Conservation (phyloP, 2,113 vertebrate species). For the Aegotheles bennettii region DNA sequence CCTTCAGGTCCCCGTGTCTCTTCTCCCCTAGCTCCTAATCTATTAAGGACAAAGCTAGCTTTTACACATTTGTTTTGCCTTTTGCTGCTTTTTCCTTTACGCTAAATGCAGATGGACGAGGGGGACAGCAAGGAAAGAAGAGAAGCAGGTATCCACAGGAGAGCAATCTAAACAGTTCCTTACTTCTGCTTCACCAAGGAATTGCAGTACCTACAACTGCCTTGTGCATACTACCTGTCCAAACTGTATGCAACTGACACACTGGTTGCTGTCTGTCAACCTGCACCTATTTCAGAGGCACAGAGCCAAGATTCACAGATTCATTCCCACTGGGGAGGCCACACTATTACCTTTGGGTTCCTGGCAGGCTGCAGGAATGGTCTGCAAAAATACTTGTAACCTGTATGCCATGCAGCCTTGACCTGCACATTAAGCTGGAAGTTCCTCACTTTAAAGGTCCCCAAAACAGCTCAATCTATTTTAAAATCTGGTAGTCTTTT, state of each 20-base stretch:
- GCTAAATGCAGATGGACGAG: not conserved
- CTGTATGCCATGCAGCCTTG: not conserved
- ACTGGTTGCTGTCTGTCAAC: not conserved
- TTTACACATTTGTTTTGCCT: not conserved
- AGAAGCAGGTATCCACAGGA: not conserved
- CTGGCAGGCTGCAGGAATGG: not conserved
- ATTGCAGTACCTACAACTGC: not conserved
- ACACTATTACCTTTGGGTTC: not conserved
- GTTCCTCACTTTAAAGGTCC: not conserved
- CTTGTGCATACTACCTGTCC: not conserved
- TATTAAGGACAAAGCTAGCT: not conserved
- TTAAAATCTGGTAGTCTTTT: not conserved
- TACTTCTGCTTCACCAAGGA: not conserved
- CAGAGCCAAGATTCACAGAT: not conserved
- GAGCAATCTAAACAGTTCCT: not conserved
- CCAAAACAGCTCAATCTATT: not conserved
- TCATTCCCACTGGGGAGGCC: not conserved
- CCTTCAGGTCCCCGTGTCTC: not conserved
- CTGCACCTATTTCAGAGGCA: not conserved
- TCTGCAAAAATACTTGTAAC: not conserved
- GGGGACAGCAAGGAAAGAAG: not conserved
- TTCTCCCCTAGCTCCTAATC: not conserved
- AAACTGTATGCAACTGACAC: not conserved
- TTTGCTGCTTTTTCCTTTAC: not conserved
- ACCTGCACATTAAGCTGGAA: not conserved